Evolutionary conservation across 2,113 vertebrate species (phyloP), one percentile per base, ranked within the genome.

Genomic region (Machaerirhynchus nigripectus): DNA sequence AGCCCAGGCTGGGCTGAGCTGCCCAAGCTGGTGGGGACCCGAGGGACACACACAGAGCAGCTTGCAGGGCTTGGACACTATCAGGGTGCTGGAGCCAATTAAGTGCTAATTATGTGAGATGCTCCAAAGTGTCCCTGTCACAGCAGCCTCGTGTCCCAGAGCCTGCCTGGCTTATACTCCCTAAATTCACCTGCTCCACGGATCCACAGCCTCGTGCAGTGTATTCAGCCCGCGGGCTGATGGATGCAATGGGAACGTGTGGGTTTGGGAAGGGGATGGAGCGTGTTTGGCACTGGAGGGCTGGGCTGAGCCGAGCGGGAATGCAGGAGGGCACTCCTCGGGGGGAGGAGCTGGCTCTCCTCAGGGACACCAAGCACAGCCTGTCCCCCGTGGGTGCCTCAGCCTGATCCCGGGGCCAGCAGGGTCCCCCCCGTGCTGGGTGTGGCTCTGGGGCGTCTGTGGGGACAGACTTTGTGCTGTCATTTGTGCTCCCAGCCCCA

Each of bases 51-150:
- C 33, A 30, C 31, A 65, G 68, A 75, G 60, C 74, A 30, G 21
- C 76, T 64, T 8, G 3, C 21, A 46, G 31, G 56, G 78, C 61
- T 61, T 42, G 44, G 64, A 23, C 70, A 64, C 28, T 63, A 60
- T 57, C 39, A 11, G 18, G 76, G 55, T n/a, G 26, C 31, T 76
- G 55, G 65, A 74, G 69, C 57, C 95, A 93, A 90, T 91, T 79
- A 93, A 88, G 60, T 70, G 35, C 71, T 86, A 90, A 94, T 93
- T 95, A 90, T 65, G 46, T 59, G n/a, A 92, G 92, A 78, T 55
- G 52, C 79, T 91, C 84, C 89, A 31, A 67, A 78, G 68, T 47
- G 57, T 44, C 23, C 50, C 46, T 95, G 52, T 78, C 75, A 89
- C 19, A 84, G 35, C 33, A 90, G 40, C 71, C 69, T 78, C 3